phyloP scores from a whole-genome alignment of 1,140 invertebrate species.

The Chelonus insularis region DNA sequence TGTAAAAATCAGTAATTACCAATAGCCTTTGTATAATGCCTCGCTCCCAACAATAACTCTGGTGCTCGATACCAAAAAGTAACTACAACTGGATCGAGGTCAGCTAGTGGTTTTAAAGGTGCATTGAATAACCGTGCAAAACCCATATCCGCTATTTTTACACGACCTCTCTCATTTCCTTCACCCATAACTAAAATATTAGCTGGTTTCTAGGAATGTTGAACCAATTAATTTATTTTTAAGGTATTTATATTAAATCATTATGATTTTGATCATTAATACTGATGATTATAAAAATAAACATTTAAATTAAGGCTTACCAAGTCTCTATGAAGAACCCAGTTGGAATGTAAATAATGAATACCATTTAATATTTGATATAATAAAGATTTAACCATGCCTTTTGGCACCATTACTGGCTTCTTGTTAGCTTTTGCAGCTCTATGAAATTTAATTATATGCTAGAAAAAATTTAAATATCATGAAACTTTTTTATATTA shows the following conservation, averaged over 20 bases:
- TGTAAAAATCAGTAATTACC: slow-evolving; percentile 62
- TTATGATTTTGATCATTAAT: too few species aligned
- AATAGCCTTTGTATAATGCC: slow-evolving; percentile 99
- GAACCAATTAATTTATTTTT: too few species aligned
- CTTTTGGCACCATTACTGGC: slow-evolving; percentile 92
- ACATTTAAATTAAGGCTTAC: slow-evolving; percentile 61
- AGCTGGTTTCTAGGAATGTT: slow-evolving; percentile 91
- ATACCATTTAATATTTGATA: slow-evolving; percentile 99
- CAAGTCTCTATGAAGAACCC: slow-evolving; percentile 98
- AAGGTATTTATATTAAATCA: too few species aligned
- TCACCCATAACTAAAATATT: slow-evolving; percentile 99
- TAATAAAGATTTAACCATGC: slow-evolving; percentile 96
- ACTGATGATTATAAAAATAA: slow-evolving; percentile 16
- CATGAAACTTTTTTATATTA: too few species aligned
- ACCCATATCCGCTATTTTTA: slow-evolving; percentile 99
- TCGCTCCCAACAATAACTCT: slow-evolving; percentile 92
- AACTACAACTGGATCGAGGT: slow-evolving; percentile 98
- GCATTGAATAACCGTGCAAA: slow-evolving; percentile 99
- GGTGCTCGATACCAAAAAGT: slow-evolving; percentile 99
- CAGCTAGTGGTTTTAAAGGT: slow-evolving; percentile 95
- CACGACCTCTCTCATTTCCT: slow-evolving; percentile 92
- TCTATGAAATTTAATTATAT: slow-evolving; percentile 99
- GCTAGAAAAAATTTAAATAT: slow-evolving; percentile 66
- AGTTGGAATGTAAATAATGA: slow-evolving; percentile 99
- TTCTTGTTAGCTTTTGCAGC: slow-evolving; percentile 99